Conservation (phyloP, 2,888 invertebrate species). For the Eurytoma californica region DNA sequence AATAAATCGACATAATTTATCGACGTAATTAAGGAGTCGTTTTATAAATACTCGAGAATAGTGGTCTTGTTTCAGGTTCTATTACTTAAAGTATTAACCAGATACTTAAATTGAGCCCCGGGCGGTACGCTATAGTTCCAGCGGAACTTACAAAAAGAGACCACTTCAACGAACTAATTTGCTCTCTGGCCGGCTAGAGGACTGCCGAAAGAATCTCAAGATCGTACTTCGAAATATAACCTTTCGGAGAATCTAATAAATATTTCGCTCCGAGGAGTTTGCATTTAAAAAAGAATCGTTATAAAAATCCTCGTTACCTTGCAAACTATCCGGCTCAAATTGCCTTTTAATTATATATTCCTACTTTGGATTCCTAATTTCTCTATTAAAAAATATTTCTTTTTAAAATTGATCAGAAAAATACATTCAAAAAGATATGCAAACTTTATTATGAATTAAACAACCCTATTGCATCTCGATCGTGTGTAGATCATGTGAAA, state of each 20-base stretch:
- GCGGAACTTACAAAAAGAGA: conserved; percentile 34
- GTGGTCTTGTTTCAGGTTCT: conserved; percentile 47
- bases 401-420: too few relatives aligned
- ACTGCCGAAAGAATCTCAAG: conserved; percentile 47
- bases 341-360: too few relatives aligned
- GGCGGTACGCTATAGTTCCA: conserved; percentile 17
- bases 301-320: background rate
- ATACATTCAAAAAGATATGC: background rate
- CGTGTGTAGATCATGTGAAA: too few relatives aligned
- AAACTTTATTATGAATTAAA: background rate
- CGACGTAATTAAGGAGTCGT: conserved; percentile 37
- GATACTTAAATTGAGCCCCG: conserved; percentile 47
- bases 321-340: too few relatives aligned
- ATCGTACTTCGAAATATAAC: conserved; percentile 32
- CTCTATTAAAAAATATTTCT: too few relatives aligned
- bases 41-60: conserved; percentile 38
- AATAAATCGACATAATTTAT: conserved; percentile 37
- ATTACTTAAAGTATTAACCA: conserved; percentile 52
- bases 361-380: too few relatives aligned
- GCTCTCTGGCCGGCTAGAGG: conserved; percentile 19
- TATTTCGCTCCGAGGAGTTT: conserved; percentile 31
- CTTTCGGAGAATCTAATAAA: conserved; percentile 34
- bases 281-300: conserved; percentile 27
- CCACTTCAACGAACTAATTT: conserved; percentile 53
- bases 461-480: background rate